Evolutionary conservation across 2,888 invertebrate species (phyloP), one percentile per base, ranked within the genome.

Genomic region (Drosophila anomalipes): DNA sequence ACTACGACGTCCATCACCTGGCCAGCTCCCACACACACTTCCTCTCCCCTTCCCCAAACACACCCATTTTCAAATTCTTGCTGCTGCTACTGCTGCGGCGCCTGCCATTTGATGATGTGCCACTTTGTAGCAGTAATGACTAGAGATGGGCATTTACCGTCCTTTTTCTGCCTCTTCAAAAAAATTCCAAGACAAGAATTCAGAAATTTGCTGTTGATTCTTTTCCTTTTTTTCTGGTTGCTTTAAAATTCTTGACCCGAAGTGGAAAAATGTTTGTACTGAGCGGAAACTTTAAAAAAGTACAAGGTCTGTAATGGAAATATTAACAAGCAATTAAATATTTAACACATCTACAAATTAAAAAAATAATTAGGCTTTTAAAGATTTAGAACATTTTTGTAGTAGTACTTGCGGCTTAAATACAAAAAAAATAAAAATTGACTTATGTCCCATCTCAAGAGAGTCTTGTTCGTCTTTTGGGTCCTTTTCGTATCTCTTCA

Each of bases 81-180:
- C 52, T 52, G 22, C 35, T 33, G 22, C 33, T 26, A 22, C 33
- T 52, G n/a, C 52, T 19, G 44, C 22, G 19, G 2, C 3, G 26
- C 10, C 35, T 49, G 67, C 30, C 68, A 66, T 83, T 79, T 82
- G 76, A 79, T 69, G 70, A 69, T 66, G 66, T 77, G 80, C 70
- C 73, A 73, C 65, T 76, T 73, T 70, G 73, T 73, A 47, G 28
- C 67, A 26, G 57, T 14, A 16, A 41, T 26, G 35, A 37, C 35
- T 19, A 56, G 51, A 69, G 33, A 61, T 44, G 51, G 28, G 35
- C 44, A 12, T 3, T n/a, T 14, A 0, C 5, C 12, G 3, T 32
- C 30, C 12, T n/a, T 51, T 28, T 52, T 12, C 39, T 69, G 9
- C 9, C 0, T 16, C 19, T 22, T 22, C 12, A 52, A 14, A 57